Evolutionary conservation across 2,888 invertebrate genomes (phyloP).

Genomic region (Brachypalpus laphriformis): DNA sequence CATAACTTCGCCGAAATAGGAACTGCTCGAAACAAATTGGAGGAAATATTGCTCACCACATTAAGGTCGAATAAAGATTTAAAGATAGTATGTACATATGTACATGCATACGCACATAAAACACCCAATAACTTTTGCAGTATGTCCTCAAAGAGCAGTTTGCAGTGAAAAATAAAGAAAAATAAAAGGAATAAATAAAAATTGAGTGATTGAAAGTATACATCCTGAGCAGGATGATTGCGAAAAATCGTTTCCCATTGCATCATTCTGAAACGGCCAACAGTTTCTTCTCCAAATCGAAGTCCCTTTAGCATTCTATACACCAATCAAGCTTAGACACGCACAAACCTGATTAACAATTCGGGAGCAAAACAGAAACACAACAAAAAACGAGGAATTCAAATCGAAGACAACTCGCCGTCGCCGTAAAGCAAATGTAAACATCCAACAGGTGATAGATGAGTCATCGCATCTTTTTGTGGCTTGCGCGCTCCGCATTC

Average conservation of each 20-base stretch:
- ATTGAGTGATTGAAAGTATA: too few relatives aligned
- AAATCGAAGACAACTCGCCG: too few relatives aligned
- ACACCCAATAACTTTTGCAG: too few relatives aligned
- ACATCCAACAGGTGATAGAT: conserved; percentile 69
- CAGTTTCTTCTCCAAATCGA: neutral
- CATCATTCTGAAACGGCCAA: conserved; percentile 13
- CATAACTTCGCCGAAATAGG: too few relatives aligned
- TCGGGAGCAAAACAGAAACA: neutral
- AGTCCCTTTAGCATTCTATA: neutral
- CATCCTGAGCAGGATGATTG: neutral
- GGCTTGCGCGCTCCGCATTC: conserved; percentile 33
- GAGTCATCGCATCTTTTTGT: conserved; percentile 51
- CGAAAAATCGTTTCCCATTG: conserved; percentile 17
- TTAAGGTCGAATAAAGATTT: too few relatives aligned
- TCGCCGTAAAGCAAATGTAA: conserved; percentile 42
- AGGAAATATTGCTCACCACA: too few relatives aligned
- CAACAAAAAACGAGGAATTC: neutral
- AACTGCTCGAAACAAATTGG: too few relatives aligned
- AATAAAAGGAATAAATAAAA: neutral
- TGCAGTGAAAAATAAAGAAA: too few relatives aligned
- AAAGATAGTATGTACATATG: too few relatives aligned
- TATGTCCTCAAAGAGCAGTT: too few relatives aligned
- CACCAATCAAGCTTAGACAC: conserved; percentile 43
- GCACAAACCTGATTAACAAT: conserved; percentile 10
- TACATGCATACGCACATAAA: too few relatives aligned